phyloP scores from a whole-genome alignment of 2,113 vertebrate species.

The Psammodynastes pulverulentus region DNA sequence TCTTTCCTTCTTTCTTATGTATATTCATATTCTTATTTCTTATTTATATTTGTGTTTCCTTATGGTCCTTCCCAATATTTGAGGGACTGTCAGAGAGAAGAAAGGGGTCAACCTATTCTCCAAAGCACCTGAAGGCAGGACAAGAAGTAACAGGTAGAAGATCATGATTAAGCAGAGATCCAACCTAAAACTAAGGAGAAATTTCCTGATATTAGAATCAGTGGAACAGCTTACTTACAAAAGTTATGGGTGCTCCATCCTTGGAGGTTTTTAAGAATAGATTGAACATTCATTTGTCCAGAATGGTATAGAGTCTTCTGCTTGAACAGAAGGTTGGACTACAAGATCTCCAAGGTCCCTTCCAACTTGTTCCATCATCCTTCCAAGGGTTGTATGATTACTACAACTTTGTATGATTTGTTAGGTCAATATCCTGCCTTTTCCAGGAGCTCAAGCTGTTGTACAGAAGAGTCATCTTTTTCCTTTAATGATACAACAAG shows the following conservation, averaged over 20 bases:
- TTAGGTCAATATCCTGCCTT: not conserved
- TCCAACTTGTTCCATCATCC: not conserved
- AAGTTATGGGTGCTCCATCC: not conserved
- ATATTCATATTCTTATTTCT: not conserved
- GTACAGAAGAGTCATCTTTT: not conserved
- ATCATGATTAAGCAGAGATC: not conserved
- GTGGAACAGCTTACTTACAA: not conserved
- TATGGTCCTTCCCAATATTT: not conserved
- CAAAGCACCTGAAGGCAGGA: not conserved
- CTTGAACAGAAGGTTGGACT: not conserved
- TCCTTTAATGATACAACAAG: not conserved
- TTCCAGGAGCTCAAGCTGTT: not conserved
- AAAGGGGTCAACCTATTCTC: not conserved
- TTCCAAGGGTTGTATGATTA: not conserved
- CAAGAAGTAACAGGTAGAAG: not conserved
- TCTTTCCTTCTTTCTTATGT: not conserved
- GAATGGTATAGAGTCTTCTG: too few species aligned
- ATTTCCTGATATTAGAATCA: not conserved
- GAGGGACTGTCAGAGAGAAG: not conserved
- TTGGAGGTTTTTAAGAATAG: too few species aligned
- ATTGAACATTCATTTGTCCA: too few species aligned
- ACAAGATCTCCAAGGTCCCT: not conserved
- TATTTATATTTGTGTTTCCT: not conserved
- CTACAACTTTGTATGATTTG: not conserved
- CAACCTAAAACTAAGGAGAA: not conserved